Evolutionary conservation across 2,888 invertebrate genomes (phyloP), one percentile per base, ranked within the genome.

Genomic region (Yponomeuta cagnagella): DNA sequence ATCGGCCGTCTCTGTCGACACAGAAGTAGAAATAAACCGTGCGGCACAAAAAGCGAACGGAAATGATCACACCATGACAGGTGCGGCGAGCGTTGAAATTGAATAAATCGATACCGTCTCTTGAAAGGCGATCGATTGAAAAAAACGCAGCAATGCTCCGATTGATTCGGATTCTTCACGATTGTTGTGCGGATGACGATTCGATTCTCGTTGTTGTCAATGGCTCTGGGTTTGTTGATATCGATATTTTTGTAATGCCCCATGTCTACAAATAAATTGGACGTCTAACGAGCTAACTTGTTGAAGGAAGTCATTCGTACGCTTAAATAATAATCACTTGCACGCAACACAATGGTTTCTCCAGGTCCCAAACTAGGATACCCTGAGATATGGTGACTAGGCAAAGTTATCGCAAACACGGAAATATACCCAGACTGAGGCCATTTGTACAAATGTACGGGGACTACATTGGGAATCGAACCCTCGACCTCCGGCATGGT

Each of bases 51-150:
- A 87, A 82, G 79, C 76, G 76, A 79, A 87, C 87, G 90, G 90
- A 90, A 91, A 90, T 82, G 89, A 83, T 85, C 82, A 76, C 77
- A 84, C 84, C 86, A 82, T 84, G 84, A 84, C 85, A 82, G 86
- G 88, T 88, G 84, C 84, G 85, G 86, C 86, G 83, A 78, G 83
- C 81, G 78, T 80, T 80, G 84, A 90, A 90, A 90, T 92, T 90
- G 89, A 91, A 90, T 90, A 90, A 89, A 79, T 85, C 88, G 89
- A 82, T 77, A 74, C 77, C 88, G 83, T 80, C 78, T 89, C 89
- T 90, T 91, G 89, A 90, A 90, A 85, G 86, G 86, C 85, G 86
- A 86, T 85, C 85, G 83, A 79, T 78, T 82, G 80, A 83, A 88
- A 87, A 89, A 88, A 88, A 84, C 86, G 86, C 87, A 87, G 87